phyloP scores from a whole-genome alignment of 2,113 vertebrate genomes.

The Stegastes partitus region DNA sequence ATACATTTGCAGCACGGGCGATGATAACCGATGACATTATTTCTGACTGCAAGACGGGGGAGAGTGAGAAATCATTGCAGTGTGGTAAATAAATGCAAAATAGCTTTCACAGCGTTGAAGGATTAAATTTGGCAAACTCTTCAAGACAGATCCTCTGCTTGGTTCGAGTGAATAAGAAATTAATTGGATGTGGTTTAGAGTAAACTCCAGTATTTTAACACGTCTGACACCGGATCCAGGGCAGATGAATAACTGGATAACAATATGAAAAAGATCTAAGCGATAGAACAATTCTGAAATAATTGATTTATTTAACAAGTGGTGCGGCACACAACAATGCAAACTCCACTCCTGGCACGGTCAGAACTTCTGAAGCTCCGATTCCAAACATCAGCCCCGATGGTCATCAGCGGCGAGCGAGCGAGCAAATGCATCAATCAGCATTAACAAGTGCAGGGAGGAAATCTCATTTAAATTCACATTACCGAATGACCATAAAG shows the following conservation, averaged over 20 bases:
- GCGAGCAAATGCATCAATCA: conserved; percentile 39
- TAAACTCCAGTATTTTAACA: background rate
- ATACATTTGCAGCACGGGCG: conserved; percentile 3
- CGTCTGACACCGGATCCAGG: background rate
- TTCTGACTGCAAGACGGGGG: conserved; percentile 14
- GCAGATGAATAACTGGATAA: conserved; percentile 25
- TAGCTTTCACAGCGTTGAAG: conserved; percentile 14
- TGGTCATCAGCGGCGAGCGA: conserved; percentile 11
- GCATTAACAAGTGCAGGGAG: conserved; percentile 28
- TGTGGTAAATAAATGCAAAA: conserved; percentile 23
- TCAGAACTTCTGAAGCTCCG: conserved; percentile 11
- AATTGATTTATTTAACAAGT: conserved; percentile 25
- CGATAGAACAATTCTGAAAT: conserved; percentile 9
- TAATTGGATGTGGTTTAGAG: conserved; percentile 25
- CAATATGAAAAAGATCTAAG: conserved; percentile 16
- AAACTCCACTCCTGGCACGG: background rate
- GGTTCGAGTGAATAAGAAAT: conserved; percentile 17
- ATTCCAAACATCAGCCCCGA: conserved; percentile 26
- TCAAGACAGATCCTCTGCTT: background rate
- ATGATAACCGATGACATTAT: conserved; percentile 17
- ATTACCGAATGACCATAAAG: conserved; percentile 47
- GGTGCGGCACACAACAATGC: background rate
- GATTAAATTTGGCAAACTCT: background rate
- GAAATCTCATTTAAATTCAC: conserved; percentile 43
- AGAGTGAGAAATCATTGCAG: conserved; percentile 10